phyloP scores from a whole-genome alignment of 2,113 vertebrate genomes.

The Heterotis niloticus region DNA sequence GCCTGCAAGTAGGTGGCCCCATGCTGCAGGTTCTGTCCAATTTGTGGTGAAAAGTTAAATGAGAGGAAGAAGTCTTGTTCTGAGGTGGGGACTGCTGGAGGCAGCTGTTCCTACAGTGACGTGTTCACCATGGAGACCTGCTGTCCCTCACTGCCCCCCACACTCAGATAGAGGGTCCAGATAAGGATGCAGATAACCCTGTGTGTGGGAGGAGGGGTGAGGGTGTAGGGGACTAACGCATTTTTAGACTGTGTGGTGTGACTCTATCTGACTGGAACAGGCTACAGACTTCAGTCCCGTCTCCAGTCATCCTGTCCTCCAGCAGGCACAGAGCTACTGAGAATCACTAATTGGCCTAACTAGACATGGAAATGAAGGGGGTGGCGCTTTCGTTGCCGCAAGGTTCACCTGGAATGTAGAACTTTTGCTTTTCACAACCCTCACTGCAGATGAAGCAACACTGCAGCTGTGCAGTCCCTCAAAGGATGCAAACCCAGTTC shows the following conservation, averaged over 20 bases:
- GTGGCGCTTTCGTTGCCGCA: neutral
- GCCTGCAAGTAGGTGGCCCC: no score
- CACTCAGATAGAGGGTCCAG: neutral
- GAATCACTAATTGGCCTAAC: neutral
- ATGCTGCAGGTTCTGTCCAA: no score
- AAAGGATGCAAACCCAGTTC: no score
- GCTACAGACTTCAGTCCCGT: neutral
- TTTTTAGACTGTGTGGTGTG: neutral
- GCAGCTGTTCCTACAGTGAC: neutral
- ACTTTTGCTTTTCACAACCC: neutral
- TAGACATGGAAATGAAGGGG: neutral
- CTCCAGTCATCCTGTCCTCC: no score
- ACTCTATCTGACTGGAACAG: neutral
- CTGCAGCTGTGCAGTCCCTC: no score
- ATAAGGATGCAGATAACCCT: neutral
- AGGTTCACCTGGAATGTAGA: neutral
- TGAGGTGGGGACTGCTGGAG: no score
- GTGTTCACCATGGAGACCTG: neutral
- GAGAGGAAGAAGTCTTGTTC: no score
- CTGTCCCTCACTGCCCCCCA: neutral
- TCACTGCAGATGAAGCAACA: no score
- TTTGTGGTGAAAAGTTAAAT: no score
- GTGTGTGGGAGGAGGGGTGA: neutral
- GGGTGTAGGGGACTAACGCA: neutral
- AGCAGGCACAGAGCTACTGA: neutral